These are phyloP conservation scores for Rachycentron canadum DNA, from an alignment of 2,797 vertebrate genomes.

Conservation along the genomic window DNA sequence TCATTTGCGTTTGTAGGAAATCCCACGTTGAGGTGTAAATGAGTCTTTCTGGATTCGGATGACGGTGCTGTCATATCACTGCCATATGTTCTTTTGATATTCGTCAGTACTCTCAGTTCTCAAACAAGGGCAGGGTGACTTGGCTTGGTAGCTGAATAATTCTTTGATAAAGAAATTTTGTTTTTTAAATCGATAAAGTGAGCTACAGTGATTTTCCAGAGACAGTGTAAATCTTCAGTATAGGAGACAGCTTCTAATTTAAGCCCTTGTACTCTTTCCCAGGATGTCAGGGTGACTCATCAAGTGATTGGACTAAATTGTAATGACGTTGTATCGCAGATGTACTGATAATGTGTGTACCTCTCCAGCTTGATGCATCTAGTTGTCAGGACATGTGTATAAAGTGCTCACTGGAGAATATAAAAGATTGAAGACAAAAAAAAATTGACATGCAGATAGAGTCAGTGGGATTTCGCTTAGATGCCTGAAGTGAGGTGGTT, in stretches of 20 bases:
- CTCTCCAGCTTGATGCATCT: not conserved
- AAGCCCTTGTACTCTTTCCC: not conserved
- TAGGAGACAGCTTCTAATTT: not conserved
- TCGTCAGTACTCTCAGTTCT: not conserved
- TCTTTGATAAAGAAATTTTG: not conserved
- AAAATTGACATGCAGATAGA: too few relatives aligned
- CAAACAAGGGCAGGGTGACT: not conserved
- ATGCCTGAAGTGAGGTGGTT: too few relatives aligned
- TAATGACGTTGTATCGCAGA: not conserved
- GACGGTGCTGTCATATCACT: too few relatives aligned
- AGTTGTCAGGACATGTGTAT: not conserved
- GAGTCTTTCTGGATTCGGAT: not conserved
- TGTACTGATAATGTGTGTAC: not conserved
- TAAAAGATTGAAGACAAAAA: not conserved
- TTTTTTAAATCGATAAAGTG: not conserved
- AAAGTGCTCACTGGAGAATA: not conserved
- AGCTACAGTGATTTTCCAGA: not conserved
- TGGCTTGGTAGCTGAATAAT: not conserved
- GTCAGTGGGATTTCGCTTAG: too few relatives aligned
- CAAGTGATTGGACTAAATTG: not conserved
- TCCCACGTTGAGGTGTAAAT: not conserved
- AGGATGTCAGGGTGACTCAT: slow-evolving; percentile 9
- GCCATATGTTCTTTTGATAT: not conserved
- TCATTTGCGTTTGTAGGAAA: slow-evolving; percentile 19
- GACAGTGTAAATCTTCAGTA: not conserved